phyloP scores from a whole-genome alignment of 2,113 vertebrate species.

The Tenebrosternarchus preto region DNA sequence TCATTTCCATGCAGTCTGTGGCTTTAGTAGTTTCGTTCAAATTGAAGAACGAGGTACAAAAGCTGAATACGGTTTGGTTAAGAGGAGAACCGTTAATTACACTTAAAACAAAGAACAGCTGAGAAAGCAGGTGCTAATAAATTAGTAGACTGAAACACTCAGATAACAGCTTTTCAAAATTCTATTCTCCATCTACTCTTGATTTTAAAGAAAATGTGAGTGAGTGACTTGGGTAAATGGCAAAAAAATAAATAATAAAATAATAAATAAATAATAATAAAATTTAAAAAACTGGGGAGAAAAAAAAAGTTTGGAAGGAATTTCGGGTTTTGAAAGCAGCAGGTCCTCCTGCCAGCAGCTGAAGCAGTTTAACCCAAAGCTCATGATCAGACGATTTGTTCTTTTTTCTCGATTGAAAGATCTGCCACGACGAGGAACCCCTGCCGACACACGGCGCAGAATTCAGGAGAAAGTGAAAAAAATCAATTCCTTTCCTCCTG shows the following conservation, averaged over 20 bases:
- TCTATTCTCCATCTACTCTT: background rate
- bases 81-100: background rate
- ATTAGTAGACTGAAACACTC: background rate
- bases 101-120: background rate
- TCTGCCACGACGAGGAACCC: constrained; percentile 73
- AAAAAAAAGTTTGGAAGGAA: constrained; percentile 60
- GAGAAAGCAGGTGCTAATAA: background rate
- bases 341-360: constrained; percentile 35
- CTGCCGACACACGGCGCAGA: constrained; percentile 68
- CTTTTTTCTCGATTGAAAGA: constrained; percentile 68
- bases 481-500: constrained; percentile 75
- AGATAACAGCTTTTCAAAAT: background rate
- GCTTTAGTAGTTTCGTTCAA: background rate
- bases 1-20: background rate
- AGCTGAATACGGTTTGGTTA: background rate
- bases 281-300: no score
- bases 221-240: background rate
- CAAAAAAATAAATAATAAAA: background rate
- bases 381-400: constrained; percentile 58
- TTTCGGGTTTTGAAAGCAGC: no score
- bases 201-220: background rate
- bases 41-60: no score
- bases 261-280: no score
- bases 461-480: constrained; percentile 67
- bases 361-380: no score